Evolutionary conservation across 1,140 invertebrate genomes (phyloP).

Genomic region (Spodoptera litura): DNA sequence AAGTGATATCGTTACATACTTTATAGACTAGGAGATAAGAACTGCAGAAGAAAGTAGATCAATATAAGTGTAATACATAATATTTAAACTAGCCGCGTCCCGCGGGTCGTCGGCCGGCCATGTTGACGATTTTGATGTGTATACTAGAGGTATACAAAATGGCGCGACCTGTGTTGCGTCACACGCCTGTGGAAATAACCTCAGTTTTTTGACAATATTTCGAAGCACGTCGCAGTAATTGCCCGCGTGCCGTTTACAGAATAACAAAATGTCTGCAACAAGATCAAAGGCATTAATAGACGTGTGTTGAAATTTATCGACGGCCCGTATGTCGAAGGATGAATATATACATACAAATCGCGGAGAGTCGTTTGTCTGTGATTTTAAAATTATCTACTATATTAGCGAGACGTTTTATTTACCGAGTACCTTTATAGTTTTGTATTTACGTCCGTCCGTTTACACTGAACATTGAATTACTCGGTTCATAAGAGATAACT

Average conservation of each 20-base stretch:
- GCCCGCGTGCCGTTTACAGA: constrained; percentile 71
- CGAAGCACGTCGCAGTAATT: constrained; percentile 80
- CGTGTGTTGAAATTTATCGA: constrained; percentile 83
- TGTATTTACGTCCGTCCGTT: constrained; percentile 41
- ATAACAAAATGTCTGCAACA: constrained; percentile 76
- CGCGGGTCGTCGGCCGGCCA: constrained; percentile 56
- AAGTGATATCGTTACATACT: constrained; percentile 74
- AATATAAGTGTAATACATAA: constrained; percentile 56
- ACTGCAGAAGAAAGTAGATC: constrained; percentile 62
- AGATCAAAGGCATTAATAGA: constrained; percentile 84
- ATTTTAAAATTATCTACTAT: constrained; percentile 46
- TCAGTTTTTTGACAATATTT: constrained; percentile 76
- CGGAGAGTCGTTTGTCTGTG: constrained; percentile 42
- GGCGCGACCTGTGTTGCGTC: constrained; percentile 62
- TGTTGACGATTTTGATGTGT: constrained; percentile 61
- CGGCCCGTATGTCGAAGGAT: constrained; percentile 68
- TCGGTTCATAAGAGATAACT: constrained; percentile 45
- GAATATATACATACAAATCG: constrained; percentile 61
- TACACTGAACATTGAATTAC: constrained; percentile 43
- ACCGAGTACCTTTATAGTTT: constrained; percentile 40
- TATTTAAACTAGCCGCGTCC: constrained; percentile 40
- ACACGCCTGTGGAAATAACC: constrained; percentile 62
- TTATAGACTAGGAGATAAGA: constrained; percentile 69
- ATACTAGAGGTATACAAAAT: constrained; percentile 64
- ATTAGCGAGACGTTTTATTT: constrained; percentile 43